Percentiles rank a stretch among this genome's conserved stretches.
Evolutionary conservation across 92 coral and sea anemone species (phyloP).

Genomic region (Meandrina meandrites): DNA sequence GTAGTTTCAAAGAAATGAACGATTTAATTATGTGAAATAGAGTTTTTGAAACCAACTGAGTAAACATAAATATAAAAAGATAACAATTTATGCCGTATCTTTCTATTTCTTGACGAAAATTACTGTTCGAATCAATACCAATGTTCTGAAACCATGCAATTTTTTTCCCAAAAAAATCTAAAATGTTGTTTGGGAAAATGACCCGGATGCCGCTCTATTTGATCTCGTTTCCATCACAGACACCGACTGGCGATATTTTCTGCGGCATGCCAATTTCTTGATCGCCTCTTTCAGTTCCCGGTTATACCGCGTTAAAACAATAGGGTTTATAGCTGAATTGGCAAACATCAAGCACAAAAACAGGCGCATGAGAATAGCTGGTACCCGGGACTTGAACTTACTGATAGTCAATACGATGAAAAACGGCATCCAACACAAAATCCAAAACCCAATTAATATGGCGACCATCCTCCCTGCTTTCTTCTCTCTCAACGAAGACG

Average conservation of each 20-base stretch:
- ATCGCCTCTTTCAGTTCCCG: constrained; percentile 66
- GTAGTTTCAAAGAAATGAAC: too few species aligned
- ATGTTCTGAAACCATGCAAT: too few species aligned
- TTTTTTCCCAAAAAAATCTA: neutral
- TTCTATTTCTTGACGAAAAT: neutral
- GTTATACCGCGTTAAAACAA: constrained; percentile 65
- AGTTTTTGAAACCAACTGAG: too few species aligned
- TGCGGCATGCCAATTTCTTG: constrained; percentile 33
- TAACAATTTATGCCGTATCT: neutral
- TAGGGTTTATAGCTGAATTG: constrained; percentile 74
- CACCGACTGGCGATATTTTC: neutral
- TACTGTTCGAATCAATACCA: too few species aligned
- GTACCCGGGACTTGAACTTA: constrained; percentile 61
- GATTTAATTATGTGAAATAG: too few species aligned
- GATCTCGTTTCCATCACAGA: neutral
- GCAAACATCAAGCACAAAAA: constrained; percentile 72
- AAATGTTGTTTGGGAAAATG: neutral
- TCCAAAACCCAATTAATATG: constrained; percentile 69
- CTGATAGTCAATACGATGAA: constrained; percentile 72
- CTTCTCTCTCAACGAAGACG: constrained; percentile 52
- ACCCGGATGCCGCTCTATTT: neutral
- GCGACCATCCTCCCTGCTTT: constrained; percentile 73
- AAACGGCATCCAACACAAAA: constrained; percentile 77
- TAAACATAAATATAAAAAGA: too few species aligned
- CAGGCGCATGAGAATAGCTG: constrained; percentile 64